Evolutionary conservation across 1,140 invertebrate genomes (phyloP).

Genomic region (Metaphire vulgaris): DNA sequence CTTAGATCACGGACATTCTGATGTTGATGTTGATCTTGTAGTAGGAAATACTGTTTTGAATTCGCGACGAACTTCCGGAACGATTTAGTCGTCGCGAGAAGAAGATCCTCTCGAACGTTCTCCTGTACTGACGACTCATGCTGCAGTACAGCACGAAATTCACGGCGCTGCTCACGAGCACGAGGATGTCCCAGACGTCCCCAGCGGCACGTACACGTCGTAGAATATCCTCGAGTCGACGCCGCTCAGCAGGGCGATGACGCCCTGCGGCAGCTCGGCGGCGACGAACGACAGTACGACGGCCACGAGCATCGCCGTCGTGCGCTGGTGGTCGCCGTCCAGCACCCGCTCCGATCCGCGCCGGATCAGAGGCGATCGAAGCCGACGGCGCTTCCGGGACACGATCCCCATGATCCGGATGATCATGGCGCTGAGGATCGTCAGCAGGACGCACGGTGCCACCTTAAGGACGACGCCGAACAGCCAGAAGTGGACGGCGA

Average conservation of each 20-base stretch:
- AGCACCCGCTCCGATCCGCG: too few relatives aligned
- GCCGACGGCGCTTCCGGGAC: conserved; percentile 20
- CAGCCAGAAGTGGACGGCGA: conserved; percentile 17
- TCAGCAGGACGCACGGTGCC: conserved; percentile 69
- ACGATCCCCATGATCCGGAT: conserved; percentile 67
- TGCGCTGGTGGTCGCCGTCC: conserved; percentile 75
- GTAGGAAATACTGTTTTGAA: not conserved
- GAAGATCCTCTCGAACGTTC: conserved; percentile 73
- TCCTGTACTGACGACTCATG: conserved; percentile 86
- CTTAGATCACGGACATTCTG: not conserved
- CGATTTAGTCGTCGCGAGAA: conserved; percentile 29
- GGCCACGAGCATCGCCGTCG: conserved; percentile 82
- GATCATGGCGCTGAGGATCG: conserved; percentile 70
- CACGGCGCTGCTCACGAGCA: conserved; percentile 81
- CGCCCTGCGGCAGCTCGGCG: conserved; percentile 70
- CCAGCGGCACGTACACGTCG: conserved; percentile 58
- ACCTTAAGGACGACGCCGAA: conserved; percentile 43
- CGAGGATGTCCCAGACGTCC: conserved; percentile 86
- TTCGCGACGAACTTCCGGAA: not conserved
- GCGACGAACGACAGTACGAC: conserved; percentile 77
- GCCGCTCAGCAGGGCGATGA: conserved; percentile 46
- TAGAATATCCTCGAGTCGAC: conserved; percentile 40
- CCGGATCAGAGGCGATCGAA: too few relatives aligned
- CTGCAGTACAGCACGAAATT: conserved; percentile 90
- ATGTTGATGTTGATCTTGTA: not conserved